Conservation (phyloP, 1,140 invertebrate species). For the Tetramorium alpestre region DNA sequence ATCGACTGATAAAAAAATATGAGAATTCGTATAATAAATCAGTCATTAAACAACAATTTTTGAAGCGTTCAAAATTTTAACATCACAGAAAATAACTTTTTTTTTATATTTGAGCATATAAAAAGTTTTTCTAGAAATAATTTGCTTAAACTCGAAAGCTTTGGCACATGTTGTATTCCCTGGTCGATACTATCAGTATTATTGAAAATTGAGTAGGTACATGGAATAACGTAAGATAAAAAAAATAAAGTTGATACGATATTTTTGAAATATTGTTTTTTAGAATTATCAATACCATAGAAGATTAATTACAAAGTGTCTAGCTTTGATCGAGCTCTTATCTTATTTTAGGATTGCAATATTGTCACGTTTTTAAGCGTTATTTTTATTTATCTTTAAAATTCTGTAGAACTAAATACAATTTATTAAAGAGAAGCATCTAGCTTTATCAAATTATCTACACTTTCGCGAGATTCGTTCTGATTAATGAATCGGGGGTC, state of each 20-base stretch:
- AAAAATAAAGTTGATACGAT: neutral
- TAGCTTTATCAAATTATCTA: constrained; percentile 61
- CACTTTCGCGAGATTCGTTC: constrained; percentile 26
- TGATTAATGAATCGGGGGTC: constrained; percentile 33
- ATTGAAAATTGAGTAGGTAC: neutral
- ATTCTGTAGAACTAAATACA: neutral
- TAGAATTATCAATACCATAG: constrained; percentile 42
- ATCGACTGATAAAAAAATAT: neutral
- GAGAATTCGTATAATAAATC: neutral
- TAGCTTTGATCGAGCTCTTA: too few relatives aligned
- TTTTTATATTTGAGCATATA: neutral
- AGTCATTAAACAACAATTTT: neutral
- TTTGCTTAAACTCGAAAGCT: constrained; percentile 3
- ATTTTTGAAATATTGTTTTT: neutral
- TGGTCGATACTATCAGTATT: constrained; percentile 27
- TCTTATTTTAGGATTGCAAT: neutral
- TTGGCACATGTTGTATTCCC: neutral
- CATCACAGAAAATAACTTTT: neutral
- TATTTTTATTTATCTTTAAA: neutral
- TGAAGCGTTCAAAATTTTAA: neutral
- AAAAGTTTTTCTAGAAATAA: neutral
- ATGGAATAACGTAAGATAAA: constrained; percentile 9
- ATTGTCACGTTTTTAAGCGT: constrained; percentile 50
- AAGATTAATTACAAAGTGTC: constrained; percentile 55
- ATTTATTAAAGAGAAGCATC: constrained; percentile 50